Base-by-base conservation (phyloP, 1,140 invertebrate species). In the Solenopsis fugax region DNA sequence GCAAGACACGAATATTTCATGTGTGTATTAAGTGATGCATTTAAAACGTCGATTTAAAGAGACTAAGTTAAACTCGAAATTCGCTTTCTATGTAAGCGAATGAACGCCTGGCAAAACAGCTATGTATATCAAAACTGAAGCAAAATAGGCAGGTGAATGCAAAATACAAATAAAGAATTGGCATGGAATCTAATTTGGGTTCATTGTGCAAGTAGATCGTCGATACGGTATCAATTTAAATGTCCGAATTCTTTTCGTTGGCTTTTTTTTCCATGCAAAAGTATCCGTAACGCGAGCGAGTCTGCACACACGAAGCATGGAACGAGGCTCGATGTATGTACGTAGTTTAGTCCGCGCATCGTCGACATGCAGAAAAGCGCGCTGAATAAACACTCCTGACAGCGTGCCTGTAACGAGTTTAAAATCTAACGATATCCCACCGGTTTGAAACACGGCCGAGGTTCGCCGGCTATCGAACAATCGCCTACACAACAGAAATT, bases 361-460 rank as follows among this genome's bases (percentile, higher is more conserved):
- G 85, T 87, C 78, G 78, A 80, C 87, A 84, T 81, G 78, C 86
- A 85, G 77, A 88, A 91, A 91, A 89, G 81, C 80, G 52, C 89
- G 89, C 90, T 91, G 75, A 91, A 91, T 91, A 91, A 91, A 90
- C 90, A 90, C 80, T 76, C 89, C 64, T 62, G 77, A 58, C 56
- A 84, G 72, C 37, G 80, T 76, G 64, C 86, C 62, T 76, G 89
- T 90, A 90, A 90, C 89, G 88, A 89, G 78, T 90, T 84, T 87
- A 85, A 85, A 84, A 87, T 90, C 81, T 87, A 87, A 87, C 87
- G 85, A 88, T 87, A 88, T 82, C 77, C 85, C 71, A 41, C 64
- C 73, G 84, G 65, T 88, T 80, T 88, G 50, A 58, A 69, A 67
- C 52, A 73, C 75, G 84, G 16, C 37, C 69, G 41, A 65, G 18